phyloP scores from a whole-genome alignment of 92 coral and sea anemone genomes.

The Phenganax stokvisi region DNA sequence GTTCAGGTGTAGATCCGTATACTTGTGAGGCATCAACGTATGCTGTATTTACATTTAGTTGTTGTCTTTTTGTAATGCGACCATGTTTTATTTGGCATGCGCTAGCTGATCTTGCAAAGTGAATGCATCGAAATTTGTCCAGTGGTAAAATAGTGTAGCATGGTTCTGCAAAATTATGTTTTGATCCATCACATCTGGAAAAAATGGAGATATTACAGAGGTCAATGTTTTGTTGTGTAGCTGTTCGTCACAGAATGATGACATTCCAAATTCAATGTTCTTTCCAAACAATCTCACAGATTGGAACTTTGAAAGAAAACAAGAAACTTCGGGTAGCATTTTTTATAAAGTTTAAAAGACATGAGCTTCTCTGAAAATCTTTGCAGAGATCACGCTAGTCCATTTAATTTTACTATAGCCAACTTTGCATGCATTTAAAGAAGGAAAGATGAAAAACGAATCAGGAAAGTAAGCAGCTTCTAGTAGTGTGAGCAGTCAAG shows the following conservation, averaged over 20 bases:
- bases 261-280: too few species aligned
- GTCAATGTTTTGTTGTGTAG: too few species aligned
- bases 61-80: conserved; percentile 31
- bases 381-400: too few species aligned
- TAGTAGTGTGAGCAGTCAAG: neutral
- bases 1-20: conserved; percentile 21
- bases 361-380: too few species aligned
- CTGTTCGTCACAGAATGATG: too few species aligned
- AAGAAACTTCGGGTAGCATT: too few species aligned
- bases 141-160: conserved; percentile 28
- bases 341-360: too few species aligned
- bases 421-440: too few species aligned
- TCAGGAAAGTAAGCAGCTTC: neutral
- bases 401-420: too few species aligned
- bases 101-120: conserved; percentile 28
- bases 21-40: conserved; percentile 34
- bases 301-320: too few species aligned
- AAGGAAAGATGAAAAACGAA: neutral
- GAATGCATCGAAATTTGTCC: conserved; percentile 17
- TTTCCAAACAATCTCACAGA: too few species aligned
- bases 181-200: conserved; percentile 29
- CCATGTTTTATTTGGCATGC: conserved; percentile 27
- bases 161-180: conserved; percentile 6
- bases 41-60: conserved; percentile 35
- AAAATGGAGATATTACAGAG: neutral